phyloP scores from a whole-genome alignment of 1,140 invertebrate species.

The Stenopsyche tienmushanensis region DNA sequence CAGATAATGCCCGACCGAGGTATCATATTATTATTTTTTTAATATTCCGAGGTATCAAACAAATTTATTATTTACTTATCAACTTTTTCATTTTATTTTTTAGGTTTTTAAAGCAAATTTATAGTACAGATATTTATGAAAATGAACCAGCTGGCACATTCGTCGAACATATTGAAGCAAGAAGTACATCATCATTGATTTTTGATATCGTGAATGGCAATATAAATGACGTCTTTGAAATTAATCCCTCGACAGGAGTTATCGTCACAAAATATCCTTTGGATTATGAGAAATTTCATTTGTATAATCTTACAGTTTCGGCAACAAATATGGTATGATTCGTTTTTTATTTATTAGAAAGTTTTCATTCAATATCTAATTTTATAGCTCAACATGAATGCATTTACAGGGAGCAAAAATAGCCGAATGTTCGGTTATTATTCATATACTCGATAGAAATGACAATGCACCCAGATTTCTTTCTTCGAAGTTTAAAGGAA shows the following conservation, averaged over 20 bases:
- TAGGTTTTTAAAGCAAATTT: constrained; percentile 36
- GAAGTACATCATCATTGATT: constrained; percentile 72
- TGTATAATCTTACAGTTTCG: constrained; percentile 76
- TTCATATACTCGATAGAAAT: constrained; percentile 72
- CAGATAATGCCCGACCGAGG: constrained; percentile 77
- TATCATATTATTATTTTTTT: constrained; percentile 11
- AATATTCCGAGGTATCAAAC: neutral
- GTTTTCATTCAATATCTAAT: neutral
- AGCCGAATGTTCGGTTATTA: constrained; percentile 63
- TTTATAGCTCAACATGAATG: too few species aligned
- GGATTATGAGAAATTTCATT: constrained; percentile 68
- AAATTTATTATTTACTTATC: neutral
- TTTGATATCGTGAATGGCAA: constrained; percentile 81
- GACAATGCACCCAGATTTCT: constrained; percentile 79
- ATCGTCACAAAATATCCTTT: constrained; percentile 67
- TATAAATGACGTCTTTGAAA: constrained; percentile 67
- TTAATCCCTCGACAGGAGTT: constrained; percentile 81
- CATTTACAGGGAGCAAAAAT: constrained; percentile 50
- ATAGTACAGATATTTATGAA: constrained; percentile 73
- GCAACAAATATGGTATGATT: constrained; percentile 75
- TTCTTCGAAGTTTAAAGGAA: constrained; percentile 67
- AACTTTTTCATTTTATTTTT: constrained; percentile 18
- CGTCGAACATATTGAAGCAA: constrained; percentile 72
- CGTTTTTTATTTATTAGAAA: neutral
- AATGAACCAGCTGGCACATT: constrained; percentile 74